Conservation (phyloP, 2,113 vertebrate genomes). For the Athene noctua region DNA sequence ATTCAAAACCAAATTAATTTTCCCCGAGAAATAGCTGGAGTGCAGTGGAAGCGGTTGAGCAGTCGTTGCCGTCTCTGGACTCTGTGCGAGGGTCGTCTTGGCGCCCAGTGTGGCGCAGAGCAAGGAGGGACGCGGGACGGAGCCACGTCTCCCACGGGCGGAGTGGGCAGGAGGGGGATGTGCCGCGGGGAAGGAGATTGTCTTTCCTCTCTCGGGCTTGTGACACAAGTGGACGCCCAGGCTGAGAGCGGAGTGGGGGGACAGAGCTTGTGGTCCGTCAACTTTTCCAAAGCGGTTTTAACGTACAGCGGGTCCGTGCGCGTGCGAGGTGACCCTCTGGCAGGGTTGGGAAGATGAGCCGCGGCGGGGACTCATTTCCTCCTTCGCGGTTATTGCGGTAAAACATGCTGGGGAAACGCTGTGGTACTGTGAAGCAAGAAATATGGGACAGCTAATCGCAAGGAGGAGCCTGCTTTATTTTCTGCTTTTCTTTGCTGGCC, state of each 20-base stretch:
- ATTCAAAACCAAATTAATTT: not conserved
- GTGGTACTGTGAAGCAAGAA: not conserved
- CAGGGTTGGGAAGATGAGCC: not conserved
- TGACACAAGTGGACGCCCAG: not conserved
- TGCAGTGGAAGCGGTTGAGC: not conserved
- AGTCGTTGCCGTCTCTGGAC: not conserved
- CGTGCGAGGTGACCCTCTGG: not conserved
- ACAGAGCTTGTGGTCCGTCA: not conserved
- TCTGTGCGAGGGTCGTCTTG: not conserved
- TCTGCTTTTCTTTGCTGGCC: not conserved
- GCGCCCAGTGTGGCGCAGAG: not conserved
- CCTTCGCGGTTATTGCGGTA: not conserved
- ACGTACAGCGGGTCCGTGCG: fast-evolving
- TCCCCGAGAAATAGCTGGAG: not conserved
- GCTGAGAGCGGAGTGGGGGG: not conserved
- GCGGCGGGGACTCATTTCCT: not conserved
- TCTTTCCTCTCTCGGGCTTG: not conserved
- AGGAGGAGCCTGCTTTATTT: not conserved
- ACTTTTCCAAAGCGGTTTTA: not conserved
- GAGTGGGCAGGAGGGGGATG: not conserved
- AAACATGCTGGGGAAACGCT: not conserved
- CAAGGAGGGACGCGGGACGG: not conserved
- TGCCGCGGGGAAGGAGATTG: not conserved
- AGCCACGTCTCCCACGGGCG: not conserved
- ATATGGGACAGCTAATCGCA: not conserved